Conservation (phyloP, 2,888 invertebrate genomes). For the Bombylius major region DNA sequence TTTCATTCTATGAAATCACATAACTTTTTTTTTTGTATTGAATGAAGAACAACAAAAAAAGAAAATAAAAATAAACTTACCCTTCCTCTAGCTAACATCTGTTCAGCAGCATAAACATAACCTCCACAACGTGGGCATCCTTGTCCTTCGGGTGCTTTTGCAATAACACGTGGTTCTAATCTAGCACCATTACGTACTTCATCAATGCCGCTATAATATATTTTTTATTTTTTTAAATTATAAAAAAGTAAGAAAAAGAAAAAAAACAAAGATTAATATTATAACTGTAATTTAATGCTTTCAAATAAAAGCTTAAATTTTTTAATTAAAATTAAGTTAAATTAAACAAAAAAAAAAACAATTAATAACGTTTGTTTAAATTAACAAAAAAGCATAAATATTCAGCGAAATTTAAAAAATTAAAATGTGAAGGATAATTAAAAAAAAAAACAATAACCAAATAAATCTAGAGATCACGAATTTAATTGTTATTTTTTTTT, state of each 20-base stretch:
- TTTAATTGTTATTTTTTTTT: too few relatives aligned
- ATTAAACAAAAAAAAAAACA: too few relatives aligned
- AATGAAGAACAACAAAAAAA: background rate
- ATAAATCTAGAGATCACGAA: too few relatives aligned
- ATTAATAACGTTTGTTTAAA: too few relatives aligned
- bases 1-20: too few relatives aligned
- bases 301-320: too few relatives aligned
- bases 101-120: constrained; percentile 81
- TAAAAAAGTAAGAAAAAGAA: background rate
- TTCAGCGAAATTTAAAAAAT: too few relatives aligned
- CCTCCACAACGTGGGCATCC: constrained; percentile 84
- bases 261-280: background rate
- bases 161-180: constrained; percentile 57
- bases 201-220: constrained; percentile 6
- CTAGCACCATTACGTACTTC: constrained; percentile 44
- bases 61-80: constrained; percentile 42
- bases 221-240: background rate
- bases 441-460: too few relatives aligned
- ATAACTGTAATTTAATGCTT: too few relatives aligned
- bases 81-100: constrained; percentile 81
- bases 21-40: background rate
- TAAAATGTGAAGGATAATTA: too few relatives aligned
- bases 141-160: constrained; percentile 71
- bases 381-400: too few relatives aligned
- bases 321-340: too few relatives aligned